These are phyloP conservation scores for Littorina saxatilis DNA, from an alignment of 1,140 invertebrate genomes.

Conservation along the genomic window DNA sequence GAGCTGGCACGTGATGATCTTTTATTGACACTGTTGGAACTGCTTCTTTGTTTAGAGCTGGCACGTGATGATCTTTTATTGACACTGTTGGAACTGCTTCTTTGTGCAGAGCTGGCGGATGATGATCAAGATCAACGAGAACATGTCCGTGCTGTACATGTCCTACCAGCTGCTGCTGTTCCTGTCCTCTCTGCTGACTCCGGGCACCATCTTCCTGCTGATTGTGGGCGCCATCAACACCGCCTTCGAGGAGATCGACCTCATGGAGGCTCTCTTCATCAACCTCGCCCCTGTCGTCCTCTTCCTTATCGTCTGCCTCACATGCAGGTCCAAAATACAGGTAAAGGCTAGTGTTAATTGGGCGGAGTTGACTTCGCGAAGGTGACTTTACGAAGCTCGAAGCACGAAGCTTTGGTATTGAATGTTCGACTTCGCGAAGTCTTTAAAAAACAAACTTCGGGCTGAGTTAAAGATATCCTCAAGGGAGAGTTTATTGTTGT, in stretches of 20 bases:
- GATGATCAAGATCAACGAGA: constrained; percentile 66
- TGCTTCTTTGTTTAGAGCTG: too few relatives aligned
- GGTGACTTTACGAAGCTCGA: too few relatives aligned
- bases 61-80: too few relatives aligned
- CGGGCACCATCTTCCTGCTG: constrained; percentile 83
- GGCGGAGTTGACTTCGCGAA: too few relatives aligned
- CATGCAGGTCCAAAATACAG: constrained; percentile 76
- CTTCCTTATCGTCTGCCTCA: constrained; percentile 78
- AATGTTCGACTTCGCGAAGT: too few relatives aligned
- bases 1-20: too few relatives aligned
- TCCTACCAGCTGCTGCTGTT: constrained; percentile 74
- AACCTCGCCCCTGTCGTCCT: constrained; percentile 78
- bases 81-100: too few relatives aligned
- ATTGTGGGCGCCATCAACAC: constrained; percentile 81
- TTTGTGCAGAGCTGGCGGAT: constrained; percentile 58
- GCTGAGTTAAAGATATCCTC: too few relatives aligned
- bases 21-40: too few relatives aligned
- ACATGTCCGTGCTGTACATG: constrained; percentile 70
- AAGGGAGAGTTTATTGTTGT: too few relatives aligned
- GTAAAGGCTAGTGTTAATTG: constrained; percentile 55
- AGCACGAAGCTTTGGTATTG: too few relatives aligned
- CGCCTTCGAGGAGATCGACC: constrained; percentile 77
- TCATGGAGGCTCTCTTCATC: constrained; percentile 75
- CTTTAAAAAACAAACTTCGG: too few relatives aligned
- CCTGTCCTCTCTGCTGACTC: constrained; percentile 80